Evolutionary conservation across 2,797 vertebrate genomes (phyloP), one percentile per base, ranked within the genome.

Genomic region (Dromococcyx pavoninus): DNA sequence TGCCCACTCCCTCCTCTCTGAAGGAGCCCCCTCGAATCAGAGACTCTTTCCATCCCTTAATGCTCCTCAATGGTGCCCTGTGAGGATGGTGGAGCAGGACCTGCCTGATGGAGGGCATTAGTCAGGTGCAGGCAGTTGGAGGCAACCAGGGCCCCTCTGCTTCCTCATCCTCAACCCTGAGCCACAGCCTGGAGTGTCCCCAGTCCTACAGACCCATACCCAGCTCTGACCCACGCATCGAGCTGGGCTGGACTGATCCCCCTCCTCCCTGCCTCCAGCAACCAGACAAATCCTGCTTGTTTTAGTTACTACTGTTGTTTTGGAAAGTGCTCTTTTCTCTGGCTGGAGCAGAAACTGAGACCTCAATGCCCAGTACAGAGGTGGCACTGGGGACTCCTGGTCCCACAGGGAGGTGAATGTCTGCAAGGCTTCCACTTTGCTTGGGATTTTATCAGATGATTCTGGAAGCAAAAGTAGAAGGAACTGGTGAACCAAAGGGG

Each of bases 361-460:
- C 23, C 48, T 33, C 48, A 50, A 3, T n/a, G 32, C 11, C 46
- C 24, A 51, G 32, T 66, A 67, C 17, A 39, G 44, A 75, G 75
- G 19, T 0, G 2, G 46, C 46, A 32, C 21, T 30, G 64, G 35
- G 27, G 44, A 13, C 23, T 32, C 58, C 2, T 0, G 13, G 32
- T 25, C 14, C 28, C 48, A 27, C 23, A 21, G 39, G 22, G 27
- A 65, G 24, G 13, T 1, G 1, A 44, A 57, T 8, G 3, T 30
- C 37, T 46, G 25, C 8, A 71, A 33, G 14, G 21, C 3, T 1
- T 70, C 60, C 6, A 3, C 37, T 72, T 57, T 13, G 37, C 33
- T 24, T 61, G 46, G 28, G 48, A 37, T 61, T 79, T 28, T 72
- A n/a, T 50, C 24, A 33, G 18, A 17, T 16, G 11, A 32, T 61